These are phyloP conservation scores for Propsilocerus akamusi DNA, from an alignment of 1,140 invertebrate genomes.

Conservation along the genomic window DNA sequence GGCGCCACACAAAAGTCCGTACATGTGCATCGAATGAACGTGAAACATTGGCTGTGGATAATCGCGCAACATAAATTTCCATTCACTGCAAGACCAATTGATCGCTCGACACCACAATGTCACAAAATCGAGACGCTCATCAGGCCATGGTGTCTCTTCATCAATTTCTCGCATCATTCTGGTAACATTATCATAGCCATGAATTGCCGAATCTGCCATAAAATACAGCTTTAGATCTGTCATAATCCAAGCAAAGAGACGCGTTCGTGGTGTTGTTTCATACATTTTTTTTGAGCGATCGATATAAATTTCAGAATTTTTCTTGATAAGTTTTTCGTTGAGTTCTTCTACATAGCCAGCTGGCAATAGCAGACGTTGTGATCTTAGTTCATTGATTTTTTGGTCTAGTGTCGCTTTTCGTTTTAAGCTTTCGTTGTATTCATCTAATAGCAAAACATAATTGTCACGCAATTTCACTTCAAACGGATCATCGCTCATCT, in stretches of 20 bases:
- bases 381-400: conserved; percentile 47
- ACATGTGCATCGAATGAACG: conserved; percentile 65
- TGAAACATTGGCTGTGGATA: conserved; percentile 85
- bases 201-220: conserved; percentile 67
- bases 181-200: conserved; percentile 63
- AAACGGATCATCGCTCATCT: conserved; percentile 94
- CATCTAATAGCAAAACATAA: conserved; percentile 89
- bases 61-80: conserved; percentile 82
- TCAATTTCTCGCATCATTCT: conserved; percentile 63
- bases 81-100: conserved; percentile 57
- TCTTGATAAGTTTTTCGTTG: conserved; percentile 64
- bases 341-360: conserved; percentile 78
- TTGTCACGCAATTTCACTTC: conserved; percentile 92
- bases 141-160: conserved; percentile 72
- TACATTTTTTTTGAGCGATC: conserved; percentile 73
- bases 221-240: conserved; percentile 62
- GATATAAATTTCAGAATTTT: conserved; percentile 90
- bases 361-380: conserved; percentile 63
- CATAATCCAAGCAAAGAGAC: conserved; percentile 66
- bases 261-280: conserved; percentile 47
- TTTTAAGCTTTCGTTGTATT: conserved; percentile 88
- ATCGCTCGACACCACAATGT: conserved; percentile 86
- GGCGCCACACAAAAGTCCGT: conserved; percentile 77
- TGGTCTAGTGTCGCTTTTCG: conserved; percentile 76
- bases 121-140: conserved; percentile 74